Percentiles rank a stretch among this genome's conserved stretches.
phyloP scores from a whole-genome alignment of 2,888 invertebrate genomes.

The Micoletzkya japonica region DNA sequence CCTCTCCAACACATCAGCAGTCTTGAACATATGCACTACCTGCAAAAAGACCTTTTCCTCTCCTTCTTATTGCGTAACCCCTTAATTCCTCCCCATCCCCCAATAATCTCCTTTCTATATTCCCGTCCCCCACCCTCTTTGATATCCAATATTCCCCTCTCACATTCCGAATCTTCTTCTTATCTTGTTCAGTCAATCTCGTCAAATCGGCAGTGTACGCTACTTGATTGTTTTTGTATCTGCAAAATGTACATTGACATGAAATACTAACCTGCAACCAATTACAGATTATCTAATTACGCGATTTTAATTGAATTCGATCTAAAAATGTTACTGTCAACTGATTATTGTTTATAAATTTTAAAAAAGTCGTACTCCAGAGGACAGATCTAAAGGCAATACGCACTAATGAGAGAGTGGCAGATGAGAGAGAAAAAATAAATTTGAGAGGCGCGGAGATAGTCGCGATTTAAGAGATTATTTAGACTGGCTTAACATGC shows the following conservation, averaged over 20 bases:
- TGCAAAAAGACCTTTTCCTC: not conserved
- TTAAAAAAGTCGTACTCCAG: too few relatives aligned
- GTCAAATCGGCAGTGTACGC: not conserved
- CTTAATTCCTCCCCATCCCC: not conserved
- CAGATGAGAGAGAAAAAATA: not conserved
- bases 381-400: conserved; percentile 6
- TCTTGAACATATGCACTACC: conserved; percentile 2
- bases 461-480: too few relatives aligned
- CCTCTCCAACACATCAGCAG: not conserved
- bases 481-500: too few relatives aligned
- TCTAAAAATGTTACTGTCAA: too few relatives aligned
- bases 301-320: too few relatives aligned
- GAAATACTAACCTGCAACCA: too few relatives aligned
- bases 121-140: not conserved
- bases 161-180: not conserved
- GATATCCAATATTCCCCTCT: not conserved
- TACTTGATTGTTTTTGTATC: not conserved
- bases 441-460: too few relatives aligned
- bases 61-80: not conserved
- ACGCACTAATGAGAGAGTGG: not conserved
- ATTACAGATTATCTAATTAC: too few relatives aligned
- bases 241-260: too few relatives aligned
- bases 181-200: not conserved
- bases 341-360: too few relatives aligned
- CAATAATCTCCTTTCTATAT: not conserved